Base-by-base conservation (phyloP, 2,888 invertebrate genomes). In the Nymphalis polychloros region DNA sequence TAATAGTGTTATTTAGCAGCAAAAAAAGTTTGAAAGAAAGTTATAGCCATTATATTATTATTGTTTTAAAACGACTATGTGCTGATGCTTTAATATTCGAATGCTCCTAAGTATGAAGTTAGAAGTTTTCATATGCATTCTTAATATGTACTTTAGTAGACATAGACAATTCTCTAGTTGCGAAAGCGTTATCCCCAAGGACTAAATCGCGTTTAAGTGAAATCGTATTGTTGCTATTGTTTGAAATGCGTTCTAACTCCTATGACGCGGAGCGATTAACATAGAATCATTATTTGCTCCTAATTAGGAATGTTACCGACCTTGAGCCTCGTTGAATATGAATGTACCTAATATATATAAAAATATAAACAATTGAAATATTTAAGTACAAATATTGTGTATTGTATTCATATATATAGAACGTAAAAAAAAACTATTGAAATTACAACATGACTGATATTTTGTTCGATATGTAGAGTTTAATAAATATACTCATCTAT, bases 271-370 rank as follows among this genome's bases (percentile, higher is more conserved):
- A 49, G 31, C 31, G 35, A 86, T 87, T 85, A 85, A 75, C 81
- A 86, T 87, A 84, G 84, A 87, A 87, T 89, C 79, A 77, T 70
- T 72, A 73, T 73, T 72, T 70, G 57, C 23, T 81, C 88, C 89
- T 81, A 86, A 81, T 82, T 75, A 72, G 82, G 86, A 78, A 78
- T 77, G 79, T 78, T 63, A 79, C 72, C 74, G 76, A 76, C 90
- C 89, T 90, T 89, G 85, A 64, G 65, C 31, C 60, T 52, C 63
- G 60, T 61, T 69, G 41, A 64, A 72, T 47, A 67, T 69, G 50
- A 62, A 52, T 67, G 46, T 50, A 60, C 27, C 17, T n/a, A 55
- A 50, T 50, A 13, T 53, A 57, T 41, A 19, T 57, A 8, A 57
- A 55, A 3, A 8, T 31, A 57, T n/a, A 20, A n/a, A 27, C 47